A percentile compares a stretch with the other conserved stretches of the same genome.
Conservation (phyloP, 2,888 invertebrate species). For the Macaria notata region DNA sequence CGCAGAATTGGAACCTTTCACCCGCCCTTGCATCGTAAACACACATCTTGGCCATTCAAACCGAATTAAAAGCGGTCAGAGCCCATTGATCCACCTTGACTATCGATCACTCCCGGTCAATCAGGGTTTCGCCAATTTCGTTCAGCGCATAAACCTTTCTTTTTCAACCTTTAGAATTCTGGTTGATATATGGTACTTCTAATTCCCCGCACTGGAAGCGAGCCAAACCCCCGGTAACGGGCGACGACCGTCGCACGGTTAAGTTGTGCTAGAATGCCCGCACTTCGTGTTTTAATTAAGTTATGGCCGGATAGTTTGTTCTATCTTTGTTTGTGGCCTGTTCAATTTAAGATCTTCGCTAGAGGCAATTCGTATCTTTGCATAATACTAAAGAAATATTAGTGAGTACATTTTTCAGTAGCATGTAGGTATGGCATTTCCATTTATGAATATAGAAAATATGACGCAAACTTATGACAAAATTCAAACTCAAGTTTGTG, state of each 20-base stretch:
- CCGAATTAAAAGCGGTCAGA: constrained; percentile 20
- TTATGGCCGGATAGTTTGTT: constrained; percentile 16
- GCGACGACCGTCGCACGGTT: constrained; percentile 29
- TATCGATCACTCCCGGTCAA: constrained; percentile 29
- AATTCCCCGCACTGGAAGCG: constrained; percentile 53
- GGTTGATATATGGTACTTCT: constrained; percentile 61
- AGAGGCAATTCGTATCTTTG: no score
- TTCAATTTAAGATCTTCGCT: no score
- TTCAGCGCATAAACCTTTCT: constrained; percentile 40
- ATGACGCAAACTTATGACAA: no score
- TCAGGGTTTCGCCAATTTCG: constrained; percentile 25
- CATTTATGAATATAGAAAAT: no score
- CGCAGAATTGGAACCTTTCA: constrained; percentile 16
- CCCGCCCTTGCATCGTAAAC: constrained; percentile 18
- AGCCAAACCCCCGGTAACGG: constrained; percentile 40
- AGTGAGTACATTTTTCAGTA: no score
- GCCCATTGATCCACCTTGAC: constrained; percentile 13
- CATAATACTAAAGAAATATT: no score
- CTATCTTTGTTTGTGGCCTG: constrained; percentile 2
- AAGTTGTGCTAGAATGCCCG: constrained; percentile 23
- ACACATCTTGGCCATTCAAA: constrained; percentile 16
- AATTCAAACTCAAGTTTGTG: no score
- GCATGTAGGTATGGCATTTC: no score
- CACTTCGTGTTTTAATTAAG: constrained; percentile 24
- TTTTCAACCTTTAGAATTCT: constrained; percentile 52